These are phyloP conservation scores for Spinus pinus DNA, from an alignment of 2,797 vertebrate species.

Conservation along the genomic window DNA sequence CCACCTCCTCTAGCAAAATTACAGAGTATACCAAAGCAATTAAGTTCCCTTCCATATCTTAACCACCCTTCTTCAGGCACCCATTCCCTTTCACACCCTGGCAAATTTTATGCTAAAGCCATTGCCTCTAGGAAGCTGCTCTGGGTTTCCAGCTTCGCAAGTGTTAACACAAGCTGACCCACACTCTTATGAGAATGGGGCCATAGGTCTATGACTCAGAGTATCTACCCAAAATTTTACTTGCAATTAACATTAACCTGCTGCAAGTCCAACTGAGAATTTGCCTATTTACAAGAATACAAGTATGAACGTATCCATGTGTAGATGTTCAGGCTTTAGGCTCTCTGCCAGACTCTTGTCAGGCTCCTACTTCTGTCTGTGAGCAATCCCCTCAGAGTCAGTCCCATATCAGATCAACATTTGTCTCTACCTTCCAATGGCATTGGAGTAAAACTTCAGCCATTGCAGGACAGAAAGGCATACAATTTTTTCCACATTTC, in stretches of 20 bases:
- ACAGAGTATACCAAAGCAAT: neutral
- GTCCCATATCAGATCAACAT: neutral
- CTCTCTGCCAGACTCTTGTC: neutral
- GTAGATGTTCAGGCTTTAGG: neutral
- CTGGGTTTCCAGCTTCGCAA: neutral
- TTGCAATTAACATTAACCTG: neutral
- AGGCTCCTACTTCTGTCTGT: neutral
- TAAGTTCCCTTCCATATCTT: neutral
- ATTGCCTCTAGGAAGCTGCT: neutral
- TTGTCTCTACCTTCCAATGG: neutral
- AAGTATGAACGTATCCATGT: neutral
- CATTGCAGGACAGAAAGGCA: neutral
- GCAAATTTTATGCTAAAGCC: neutral
- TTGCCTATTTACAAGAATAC: neutral
- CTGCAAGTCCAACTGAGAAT: neutral
- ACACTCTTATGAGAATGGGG: neutral
- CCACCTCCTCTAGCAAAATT: neutral
- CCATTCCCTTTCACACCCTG: neutral
- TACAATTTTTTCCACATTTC: rapidly evolving
- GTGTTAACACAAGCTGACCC: neutral
- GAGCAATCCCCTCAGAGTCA: neutral
- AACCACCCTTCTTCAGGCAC: neutral
- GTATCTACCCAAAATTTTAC: neutral
- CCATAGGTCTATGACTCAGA: neutral
- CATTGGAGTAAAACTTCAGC: neutral